Conservation (phyloP, 2,113 vertebrate species). For the Mastomys natalensis region DNA sequence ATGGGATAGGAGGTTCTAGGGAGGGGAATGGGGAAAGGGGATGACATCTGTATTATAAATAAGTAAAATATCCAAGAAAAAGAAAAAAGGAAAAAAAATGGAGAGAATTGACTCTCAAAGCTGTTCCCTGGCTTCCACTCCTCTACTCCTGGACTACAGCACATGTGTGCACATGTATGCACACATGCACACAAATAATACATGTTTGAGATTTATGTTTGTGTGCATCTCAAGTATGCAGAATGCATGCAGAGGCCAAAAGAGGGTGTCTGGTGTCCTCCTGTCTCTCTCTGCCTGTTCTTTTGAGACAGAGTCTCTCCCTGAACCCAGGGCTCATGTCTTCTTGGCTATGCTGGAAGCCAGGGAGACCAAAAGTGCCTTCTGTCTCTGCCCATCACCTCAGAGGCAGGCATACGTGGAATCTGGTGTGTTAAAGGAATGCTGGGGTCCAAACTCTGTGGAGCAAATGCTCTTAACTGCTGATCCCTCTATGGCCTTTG, state of each 20-base stretch:
- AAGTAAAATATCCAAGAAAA: too few relatives aligned
- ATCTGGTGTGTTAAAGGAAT: not conserved
- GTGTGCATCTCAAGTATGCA: not conserved
- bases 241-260: not conserved
- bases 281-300: not conserved
- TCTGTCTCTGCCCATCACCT: not conserved
- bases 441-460: not conserved
- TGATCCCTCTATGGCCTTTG: not conserved
- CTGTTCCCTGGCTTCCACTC: not conserved
- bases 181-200: not conserved
- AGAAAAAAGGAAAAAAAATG: too few relatives aligned
- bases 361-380: not conserved
- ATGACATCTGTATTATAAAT: too few relatives aligned
- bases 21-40: too few relatives aligned
- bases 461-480: not conserved
- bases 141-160: not conserved
- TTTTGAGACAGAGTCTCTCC: not conserved
- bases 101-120: not conserved
- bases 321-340: not conserved
- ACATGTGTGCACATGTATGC: not conserved
- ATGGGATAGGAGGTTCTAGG: too few relatives aligned
- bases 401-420: not conserved
- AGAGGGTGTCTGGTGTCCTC: not conserved
- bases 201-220: not conserved
- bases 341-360: not conserved